Percentiles rank a stretch among this genome's conserved stretches.
phyloP scores from a whole-genome alignment of 2,888 invertebrate species.

The Trypoxylon attenuatum region DNA sequence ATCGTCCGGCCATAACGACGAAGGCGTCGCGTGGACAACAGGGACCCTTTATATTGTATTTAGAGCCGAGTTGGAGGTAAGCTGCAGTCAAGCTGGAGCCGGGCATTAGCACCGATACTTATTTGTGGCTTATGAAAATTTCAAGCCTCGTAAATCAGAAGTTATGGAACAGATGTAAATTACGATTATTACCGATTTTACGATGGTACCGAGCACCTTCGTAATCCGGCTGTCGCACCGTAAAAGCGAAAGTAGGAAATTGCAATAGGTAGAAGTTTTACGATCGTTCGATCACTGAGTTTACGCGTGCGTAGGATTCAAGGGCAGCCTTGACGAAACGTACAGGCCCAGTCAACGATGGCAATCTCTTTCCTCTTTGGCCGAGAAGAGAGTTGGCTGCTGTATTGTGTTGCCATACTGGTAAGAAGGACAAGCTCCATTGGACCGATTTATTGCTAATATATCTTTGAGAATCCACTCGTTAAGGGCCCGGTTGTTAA shows the following conservation, averaged over 20 bases:
- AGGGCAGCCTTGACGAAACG: constrained; percentile 26
- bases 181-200: constrained; percentile 56
- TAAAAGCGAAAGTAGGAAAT: constrained; percentile 59
- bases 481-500: constrained; percentile 4
- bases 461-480: constrained; percentile 27
- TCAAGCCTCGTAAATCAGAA: constrained; percentile 50
- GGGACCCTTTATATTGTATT: too few relatives aligned
- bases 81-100: constrained; percentile 2
- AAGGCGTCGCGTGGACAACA: background rate
- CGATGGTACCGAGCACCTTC: constrained; percentile 25
- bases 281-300: constrained; percentile 42
- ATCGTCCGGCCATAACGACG: constrained; percentile 2
- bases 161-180: constrained; percentile 53
- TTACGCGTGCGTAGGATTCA: constrained; percentile 36
- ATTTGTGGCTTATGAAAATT: constrained; percentile 53
- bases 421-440: constrained; percentile 32
- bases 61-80: background rate
- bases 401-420: constrained; percentile 3
- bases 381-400: background rate
- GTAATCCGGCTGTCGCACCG: constrained; percentile 51
- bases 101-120: constrained; percentile 37
- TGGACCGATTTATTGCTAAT: constrained; percentile 31
- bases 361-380: constrained; percentile 9
- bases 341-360: background rate
- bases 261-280: constrained; percentile 58